Conservation (phyloP, 1,140 invertebrate genomes). For the Drosophila punjabiensis region DNA sequence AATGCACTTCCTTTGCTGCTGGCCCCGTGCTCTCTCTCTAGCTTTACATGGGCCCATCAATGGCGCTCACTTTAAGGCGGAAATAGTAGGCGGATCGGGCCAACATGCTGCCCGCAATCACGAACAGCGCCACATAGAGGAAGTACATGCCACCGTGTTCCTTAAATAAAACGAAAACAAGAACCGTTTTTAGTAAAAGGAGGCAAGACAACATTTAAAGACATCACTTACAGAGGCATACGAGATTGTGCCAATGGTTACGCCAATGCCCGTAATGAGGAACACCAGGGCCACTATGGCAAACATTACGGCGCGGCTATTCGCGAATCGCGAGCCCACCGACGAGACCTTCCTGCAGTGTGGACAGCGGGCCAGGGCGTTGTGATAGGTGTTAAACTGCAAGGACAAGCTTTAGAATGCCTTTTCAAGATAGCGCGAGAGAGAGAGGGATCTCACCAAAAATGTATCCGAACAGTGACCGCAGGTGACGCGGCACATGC, state of each 20-base stretch:
- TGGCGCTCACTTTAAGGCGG: conserved; percentile 95
- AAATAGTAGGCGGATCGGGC: conserved; percentile 94
- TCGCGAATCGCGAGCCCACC: conserved; percentile 93
- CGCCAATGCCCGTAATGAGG: conserved; percentile 91
- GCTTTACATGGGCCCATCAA: conserved; percentile 92
- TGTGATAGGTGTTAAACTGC: conserved; percentile 97
- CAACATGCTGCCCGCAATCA: conserved; percentile 90
- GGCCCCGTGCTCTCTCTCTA: conserved; percentile 8
- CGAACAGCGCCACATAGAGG: conserved; percentile 92
- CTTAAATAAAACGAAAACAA: conserved; percentile 55
- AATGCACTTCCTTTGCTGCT: conserved; percentile 66
- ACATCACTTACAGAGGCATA: conserved; percentile 81
- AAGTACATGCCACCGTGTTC: conserved; percentile 92
- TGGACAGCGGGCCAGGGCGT: conserved; percentile 97
- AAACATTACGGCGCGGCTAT: conserved; percentile 92
- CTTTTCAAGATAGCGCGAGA: no score
- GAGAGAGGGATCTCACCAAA: conserved; percentile 89
- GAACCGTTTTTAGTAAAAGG: neutral
- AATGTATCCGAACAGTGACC: conserved; percentile 97
- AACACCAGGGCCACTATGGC: conserved; percentile 91
- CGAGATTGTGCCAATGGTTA: conserved; percentile 89
- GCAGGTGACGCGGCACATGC: conserved; percentile 97
- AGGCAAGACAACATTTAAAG: neutral
- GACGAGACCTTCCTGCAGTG: conserved; percentile 97
- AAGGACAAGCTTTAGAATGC: conserved; percentile 65